Conservation (phyloP, 1,140 invertebrate species). For the Ostrea edulis region DNA sequence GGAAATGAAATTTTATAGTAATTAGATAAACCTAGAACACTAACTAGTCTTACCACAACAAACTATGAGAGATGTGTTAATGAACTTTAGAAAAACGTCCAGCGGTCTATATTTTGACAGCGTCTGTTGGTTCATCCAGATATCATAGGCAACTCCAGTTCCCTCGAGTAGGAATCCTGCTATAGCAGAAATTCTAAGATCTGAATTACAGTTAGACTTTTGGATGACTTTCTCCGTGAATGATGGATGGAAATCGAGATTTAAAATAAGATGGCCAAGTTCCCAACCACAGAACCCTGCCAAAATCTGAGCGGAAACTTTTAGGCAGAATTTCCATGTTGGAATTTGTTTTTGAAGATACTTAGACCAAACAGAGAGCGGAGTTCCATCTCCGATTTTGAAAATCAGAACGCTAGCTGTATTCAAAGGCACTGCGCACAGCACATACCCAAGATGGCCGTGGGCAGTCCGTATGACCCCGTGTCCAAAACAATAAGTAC, state of each 20-base stretch:
- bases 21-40: no score
- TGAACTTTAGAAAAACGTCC: constrained; percentile 42
- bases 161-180: constrained; percentile 39
- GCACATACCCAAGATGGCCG: constrained; percentile 39
- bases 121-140: constrained; percentile 42
- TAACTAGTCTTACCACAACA: constrained; percentile 37
- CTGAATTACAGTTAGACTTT: constrained; percentile 38
- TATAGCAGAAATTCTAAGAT: constrained; percentile 9
- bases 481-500: constrained; percentile 45
- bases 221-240: constrained; percentile 21
- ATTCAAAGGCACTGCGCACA: constrained; percentile 42
- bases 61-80: constrained; percentile 29
- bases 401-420: constrained; percentile 37
- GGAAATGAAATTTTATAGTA: no score
- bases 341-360: constrained; percentile 23
- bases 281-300: constrained; percentile 34
- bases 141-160: constrained; percentile 41
- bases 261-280: constrained; percentile 34
- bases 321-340: background rate
- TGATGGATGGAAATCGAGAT: constrained; percentile 42
- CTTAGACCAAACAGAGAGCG: constrained; percentile 29
- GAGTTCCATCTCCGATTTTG: constrained; percentile 25
- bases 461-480: constrained; percentile 27
- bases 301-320: constrained; percentile 12
- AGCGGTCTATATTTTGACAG: constrained; percentile 16